phyloP scores from a whole-genome alignment of 2,113 vertebrate genomes.

The Phocoena phocoena region DNA sequence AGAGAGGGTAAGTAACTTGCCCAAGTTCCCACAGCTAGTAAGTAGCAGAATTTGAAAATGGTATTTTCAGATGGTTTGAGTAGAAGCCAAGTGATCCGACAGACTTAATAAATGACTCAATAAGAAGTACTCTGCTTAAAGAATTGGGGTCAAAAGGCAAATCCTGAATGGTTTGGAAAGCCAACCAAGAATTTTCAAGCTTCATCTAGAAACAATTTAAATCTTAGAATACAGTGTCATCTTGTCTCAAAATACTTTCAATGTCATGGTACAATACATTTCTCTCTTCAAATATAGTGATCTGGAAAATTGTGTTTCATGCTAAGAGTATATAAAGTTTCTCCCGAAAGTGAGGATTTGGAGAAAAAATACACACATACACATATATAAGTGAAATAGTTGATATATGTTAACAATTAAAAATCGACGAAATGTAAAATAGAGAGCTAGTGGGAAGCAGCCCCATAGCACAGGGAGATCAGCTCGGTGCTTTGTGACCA shows the following conservation, averaged over 20 bases:
- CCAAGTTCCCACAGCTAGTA: neutral
- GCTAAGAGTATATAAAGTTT: constrained; percentile 23
- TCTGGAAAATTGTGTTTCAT: constrained; percentile 32
- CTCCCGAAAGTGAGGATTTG: neutral
- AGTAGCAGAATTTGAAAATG: neutral
- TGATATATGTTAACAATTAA: constrained; percentile 22
- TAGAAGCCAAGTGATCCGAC: constrained; percentile 17
- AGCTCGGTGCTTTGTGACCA: too few relatives aligned
- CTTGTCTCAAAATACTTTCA: constrained; percentile 50
- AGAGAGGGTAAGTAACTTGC: constrained; percentile 3
- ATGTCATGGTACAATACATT: constrained; percentile 8
- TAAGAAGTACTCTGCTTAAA: constrained; percentile 35
- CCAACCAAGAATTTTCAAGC: constrained; percentile 11
- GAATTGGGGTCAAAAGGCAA: constrained; percentile 2
- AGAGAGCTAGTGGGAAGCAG: too few relatives aligned
- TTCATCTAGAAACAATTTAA: constrained; percentile 29
- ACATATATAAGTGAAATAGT: neutral
- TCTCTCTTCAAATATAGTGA: neutral
- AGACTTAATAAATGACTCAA: constrained; percentile 9
- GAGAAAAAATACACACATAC: neutral
- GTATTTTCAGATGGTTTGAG: constrained; percentile 35
- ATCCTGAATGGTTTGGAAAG: neutral
- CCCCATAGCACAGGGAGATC: too few relatives aligned
- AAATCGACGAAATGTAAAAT: neutral
- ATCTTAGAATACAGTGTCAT: neutral